Percentiles rank a stretch among this genome's conserved stretches.
phyloP scores from a whole-genome alignment of 2,888 invertebrate species.

The Perizoma flavofasciatum region DNA sequence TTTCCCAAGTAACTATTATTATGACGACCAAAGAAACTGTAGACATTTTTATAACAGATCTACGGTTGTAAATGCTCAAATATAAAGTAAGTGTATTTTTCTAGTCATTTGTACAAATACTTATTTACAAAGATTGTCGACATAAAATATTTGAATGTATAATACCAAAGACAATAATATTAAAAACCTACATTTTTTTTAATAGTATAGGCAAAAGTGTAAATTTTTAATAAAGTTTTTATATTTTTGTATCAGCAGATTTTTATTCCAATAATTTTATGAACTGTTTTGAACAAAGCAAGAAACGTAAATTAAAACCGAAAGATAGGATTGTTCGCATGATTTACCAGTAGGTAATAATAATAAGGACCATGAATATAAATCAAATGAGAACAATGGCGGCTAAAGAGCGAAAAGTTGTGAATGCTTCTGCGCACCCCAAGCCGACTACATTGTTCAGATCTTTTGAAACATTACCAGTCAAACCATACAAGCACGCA shows the following conservation, averaged over 20 bases:
- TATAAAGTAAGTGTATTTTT: conserved; percentile 45
- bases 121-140: conserved; percentile 16
- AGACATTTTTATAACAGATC: conserved; percentile 70
- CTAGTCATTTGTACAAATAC: conserved; percentile 45
- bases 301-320: conserved; percentile 47
- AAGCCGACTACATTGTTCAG: conserved; percentile 63
- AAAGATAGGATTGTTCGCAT: conserved; percentile 65
- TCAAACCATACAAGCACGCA: conserved; percentile 9
- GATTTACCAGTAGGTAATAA: conserved; percentile 75
- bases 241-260: conserved; percentile 44
- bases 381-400: conserved; percentile 81
- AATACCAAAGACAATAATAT: conserved; percentile 62
- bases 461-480: conserved; percentile 53
- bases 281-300: conserved; percentile 3
- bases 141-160: conserved; percentile 32
- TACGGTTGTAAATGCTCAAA: conserved; percentile 72
- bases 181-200: conserved; percentile 48
- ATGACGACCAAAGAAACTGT: conserved; percentile 70
- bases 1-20: conserved; percentile 63
- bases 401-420: conserved; percentile 82
- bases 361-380: conserved; percentile 80
- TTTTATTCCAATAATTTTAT: conserved; percentile 12
- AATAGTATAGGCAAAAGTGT: conserved; percentile 68
- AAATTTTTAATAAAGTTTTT: conserved; percentile 48
- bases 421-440: conserved; percentile 77